These are phyloP conservation scores for Lepidocolaptes lacrymiger DNA, from an alignment of 2,797 vertebrate species.

Conservation along the genomic window DNA sequence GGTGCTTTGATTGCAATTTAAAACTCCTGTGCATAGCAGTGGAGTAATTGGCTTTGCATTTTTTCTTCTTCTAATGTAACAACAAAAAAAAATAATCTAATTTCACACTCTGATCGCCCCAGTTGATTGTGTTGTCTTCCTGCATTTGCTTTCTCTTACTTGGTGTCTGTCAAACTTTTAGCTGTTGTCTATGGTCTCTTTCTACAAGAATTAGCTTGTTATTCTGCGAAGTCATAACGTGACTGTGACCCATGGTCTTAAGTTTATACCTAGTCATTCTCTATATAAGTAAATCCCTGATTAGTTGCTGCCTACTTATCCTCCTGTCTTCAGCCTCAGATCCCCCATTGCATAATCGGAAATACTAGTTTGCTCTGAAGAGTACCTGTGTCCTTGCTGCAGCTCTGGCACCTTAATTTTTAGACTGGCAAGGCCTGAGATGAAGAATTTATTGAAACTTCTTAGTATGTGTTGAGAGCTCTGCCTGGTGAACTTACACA, in stretches of 20 bases:
- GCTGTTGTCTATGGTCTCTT: neutral
- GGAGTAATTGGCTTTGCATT: neutral
- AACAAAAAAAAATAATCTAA: neutral
- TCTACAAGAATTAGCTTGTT: neutral
- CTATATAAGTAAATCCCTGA: conserved; percentile 40
- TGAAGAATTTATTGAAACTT: neutral
- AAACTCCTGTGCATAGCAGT: neutral
- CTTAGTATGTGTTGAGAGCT: neutral
- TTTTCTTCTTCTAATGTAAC: neutral
- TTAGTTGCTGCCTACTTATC: conserved; percentile 22
- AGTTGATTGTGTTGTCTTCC: neutral
- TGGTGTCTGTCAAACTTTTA: neutral
- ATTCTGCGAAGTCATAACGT: conserved; percentile 36
- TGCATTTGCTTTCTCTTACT: neutral
- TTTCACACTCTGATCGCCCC: neutral
- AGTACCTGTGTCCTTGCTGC: neutral
- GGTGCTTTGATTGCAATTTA: neutral
- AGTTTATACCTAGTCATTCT: conserved; percentile 33
- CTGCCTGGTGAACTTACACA: neutral
- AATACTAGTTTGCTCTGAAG: neutral
- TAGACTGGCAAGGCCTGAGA: neutral
- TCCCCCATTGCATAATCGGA: neutral
- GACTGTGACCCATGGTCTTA: conserved; percentile 13
- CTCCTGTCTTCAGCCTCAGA: neutral
- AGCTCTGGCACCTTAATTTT: conserved; percentile 9